These are phyloP conservation scores for Notechis scutatus DNA, from an alignment of 2,113 vertebrate species.

Conservation along the genomic window DNA sequence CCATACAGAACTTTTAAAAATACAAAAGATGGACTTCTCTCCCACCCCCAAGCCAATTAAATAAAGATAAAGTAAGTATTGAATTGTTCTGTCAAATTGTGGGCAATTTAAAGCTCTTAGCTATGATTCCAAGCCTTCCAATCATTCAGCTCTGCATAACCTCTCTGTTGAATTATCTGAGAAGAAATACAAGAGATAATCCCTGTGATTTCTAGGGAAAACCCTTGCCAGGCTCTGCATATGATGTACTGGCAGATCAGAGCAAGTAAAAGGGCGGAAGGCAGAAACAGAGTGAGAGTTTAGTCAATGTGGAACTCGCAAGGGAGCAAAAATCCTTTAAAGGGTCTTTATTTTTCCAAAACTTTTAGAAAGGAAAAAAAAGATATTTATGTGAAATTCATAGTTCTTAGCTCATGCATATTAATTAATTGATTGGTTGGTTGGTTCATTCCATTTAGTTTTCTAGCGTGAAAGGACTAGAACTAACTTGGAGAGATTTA, in stretches of 20 bases:
- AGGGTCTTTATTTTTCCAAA: background rate
- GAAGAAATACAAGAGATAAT: conserved; percentile 43
- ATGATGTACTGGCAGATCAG: conserved; percentile 13
- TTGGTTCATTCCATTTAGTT: background rate
- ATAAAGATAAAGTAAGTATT: conserved; percentile 58
- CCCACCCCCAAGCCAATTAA: conserved; percentile 52
- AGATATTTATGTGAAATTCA: background rate
- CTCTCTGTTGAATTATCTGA: conserved; percentile 63
- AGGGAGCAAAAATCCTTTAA: background rate
- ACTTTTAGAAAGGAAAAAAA: background rate
- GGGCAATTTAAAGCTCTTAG: conserved; percentile 29
- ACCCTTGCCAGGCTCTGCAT: conserved; percentile 21
- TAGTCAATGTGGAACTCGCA: conserved; percentile 34
- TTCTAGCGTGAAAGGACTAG: background rate
- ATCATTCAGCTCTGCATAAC: conserved; percentile 20
- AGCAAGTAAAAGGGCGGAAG: conserved; percentile 1
- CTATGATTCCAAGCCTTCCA: conserved; percentile 33
- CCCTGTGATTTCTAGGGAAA: conserved; percentile 54
- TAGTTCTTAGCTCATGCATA: background rate
- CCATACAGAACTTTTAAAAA: conserved; percentile 37
- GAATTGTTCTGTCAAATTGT: conserved; percentile 26
- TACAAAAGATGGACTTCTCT: conserved; percentile 54
- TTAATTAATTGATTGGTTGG: background rate
- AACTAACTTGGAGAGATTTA: background rate
- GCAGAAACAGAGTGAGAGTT: background rate